Evolutionary conservation across 2,113 vertebrate species (phyloP).

Genomic region (Ptyas mucosa): DNA sequence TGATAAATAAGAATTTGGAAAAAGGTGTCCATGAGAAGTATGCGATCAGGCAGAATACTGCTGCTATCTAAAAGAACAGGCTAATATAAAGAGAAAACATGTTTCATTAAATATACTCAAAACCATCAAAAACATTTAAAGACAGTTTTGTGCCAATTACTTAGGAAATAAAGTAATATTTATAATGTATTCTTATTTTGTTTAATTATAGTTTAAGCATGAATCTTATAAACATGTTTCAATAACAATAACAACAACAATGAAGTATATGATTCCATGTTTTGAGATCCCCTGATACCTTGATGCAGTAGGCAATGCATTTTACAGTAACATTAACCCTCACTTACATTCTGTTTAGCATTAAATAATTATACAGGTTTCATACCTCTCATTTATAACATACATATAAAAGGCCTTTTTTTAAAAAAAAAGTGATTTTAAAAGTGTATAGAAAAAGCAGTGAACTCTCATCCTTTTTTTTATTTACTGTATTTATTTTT

Average conservation of each 20-base stretch:
- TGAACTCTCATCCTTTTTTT: too few relatives aligned
- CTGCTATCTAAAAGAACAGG: conserved; percentile 96
- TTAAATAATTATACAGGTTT: not conserved
- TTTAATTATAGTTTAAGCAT: not conserved
- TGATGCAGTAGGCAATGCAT: not conserved
- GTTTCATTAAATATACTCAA: conserved; percentile 20
- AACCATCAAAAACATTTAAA: conserved; percentile 19
- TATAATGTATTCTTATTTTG: not conserved
- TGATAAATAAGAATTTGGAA: conserved; percentile 99
- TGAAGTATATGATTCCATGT: not conserved
- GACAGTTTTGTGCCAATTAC: not conserved
- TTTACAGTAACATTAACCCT: not conserved
- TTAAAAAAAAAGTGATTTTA: not conserved
- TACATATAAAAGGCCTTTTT: not conserved
- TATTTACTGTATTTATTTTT: not conserved
- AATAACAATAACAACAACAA: not conserved
- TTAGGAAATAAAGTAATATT: conserved; percentile 3
- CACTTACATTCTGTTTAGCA: not conserved
- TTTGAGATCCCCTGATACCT: not conserved
- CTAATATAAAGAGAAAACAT: conserved; percentile 62
- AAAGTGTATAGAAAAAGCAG: not conserved
- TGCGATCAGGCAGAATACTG: conserved; percentile 95
- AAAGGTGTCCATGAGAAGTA: conserved; percentile 98
- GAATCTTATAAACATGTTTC: not conserved
- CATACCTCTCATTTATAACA: not conserved